phyloP scores from a whole-genome alignment of 2,113 vertebrate genomes.

The Dendrocopos noguchii region DNA sequence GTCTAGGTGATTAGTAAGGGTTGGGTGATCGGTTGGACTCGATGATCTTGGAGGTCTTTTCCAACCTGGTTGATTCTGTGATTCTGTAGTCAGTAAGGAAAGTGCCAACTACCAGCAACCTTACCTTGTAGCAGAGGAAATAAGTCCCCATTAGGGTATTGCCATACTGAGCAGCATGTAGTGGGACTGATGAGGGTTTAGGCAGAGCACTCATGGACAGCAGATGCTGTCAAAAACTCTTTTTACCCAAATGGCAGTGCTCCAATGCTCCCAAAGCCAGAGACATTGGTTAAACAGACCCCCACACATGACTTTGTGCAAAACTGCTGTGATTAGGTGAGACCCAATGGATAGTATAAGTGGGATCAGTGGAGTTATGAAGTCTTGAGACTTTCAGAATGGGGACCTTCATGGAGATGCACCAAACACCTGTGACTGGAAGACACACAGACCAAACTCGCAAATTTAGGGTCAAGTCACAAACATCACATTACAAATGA shows the following conservation, averaged over 20 bases:
- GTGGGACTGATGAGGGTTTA: neutral
- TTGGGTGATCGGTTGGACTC: too few species aligned
- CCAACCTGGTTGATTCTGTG: too few species aligned
- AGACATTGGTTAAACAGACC: neutral
- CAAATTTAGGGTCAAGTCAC: neutral
- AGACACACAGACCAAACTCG: neutral
- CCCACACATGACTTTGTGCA: fast-evolving
- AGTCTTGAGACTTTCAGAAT: neutral
- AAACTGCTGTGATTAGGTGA: neutral
- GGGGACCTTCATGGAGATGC: neutral
- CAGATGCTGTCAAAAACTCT: neutral
- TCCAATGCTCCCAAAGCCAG: neutral
- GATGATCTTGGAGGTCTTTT: too few species aligned
- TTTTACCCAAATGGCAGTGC: neutral
- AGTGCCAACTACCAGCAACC: neutral
- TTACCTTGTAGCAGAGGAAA: neutral
- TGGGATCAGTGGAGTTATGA: fast-evolving
- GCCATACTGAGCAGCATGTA: neutral
- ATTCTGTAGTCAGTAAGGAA: neutral
- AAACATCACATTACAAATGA: neutral
- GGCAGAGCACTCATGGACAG: neutral
- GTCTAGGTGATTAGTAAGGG: too few species aligned
- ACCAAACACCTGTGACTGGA: neutral
- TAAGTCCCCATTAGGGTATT: neutral
- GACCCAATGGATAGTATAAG: neutral